Base-by-base conservation (phyloP, 1,140 invertebrate genomes). In the Zaprionus nigranus region DNA sequence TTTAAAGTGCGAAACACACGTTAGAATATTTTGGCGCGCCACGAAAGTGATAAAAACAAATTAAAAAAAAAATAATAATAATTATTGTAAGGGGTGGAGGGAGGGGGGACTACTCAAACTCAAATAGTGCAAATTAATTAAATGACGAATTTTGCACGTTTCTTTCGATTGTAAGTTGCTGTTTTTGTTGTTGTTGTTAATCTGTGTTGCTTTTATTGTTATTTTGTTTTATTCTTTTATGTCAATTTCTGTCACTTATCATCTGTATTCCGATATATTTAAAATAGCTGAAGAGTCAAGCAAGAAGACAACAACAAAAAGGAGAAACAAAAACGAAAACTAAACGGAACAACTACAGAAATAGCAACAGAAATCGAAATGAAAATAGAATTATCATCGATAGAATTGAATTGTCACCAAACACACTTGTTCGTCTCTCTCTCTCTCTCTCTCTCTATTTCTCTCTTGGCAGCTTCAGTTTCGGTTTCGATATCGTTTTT, bases 101-200 rank as follows among this genome's bases (percentile, higher is more conserved):
- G n/a, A n/a, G n/a, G 36, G 36, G 3, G 36, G 40, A 15, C 20
- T 22, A 20, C n/a, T 49, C 46, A 12, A 49, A 49, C 20, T 5
- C 40, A 43, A 59, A 59, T 62, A 22, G 20, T 49, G n/a, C 40
- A 46, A 60, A 59, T 62, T 53, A 46, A 51, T 49, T 40, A 54
- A 30, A 54, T 60, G 34, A 53, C 36, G 65, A 53, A 62, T 65
- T 65, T 46, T 61, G 68, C 82, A 82, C 79, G 83, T 86, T 73
- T 53, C 30, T 30, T n/a, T 54, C 62, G 76, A 87, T 82, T 79
- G 80, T 57, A 7, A 70, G 20, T 24, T 49, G 9, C 30, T 11
- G 30, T 34, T 11, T 34, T 11, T 40, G 15, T 40, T 40, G 38
- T 40, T 51, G 20, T 12, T 49, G 3, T 49, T 43, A 28, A 1